phyloP scores from a whole-genome alignment of 1,140 invertebrate species.

The Myzus persicae region DNA sequence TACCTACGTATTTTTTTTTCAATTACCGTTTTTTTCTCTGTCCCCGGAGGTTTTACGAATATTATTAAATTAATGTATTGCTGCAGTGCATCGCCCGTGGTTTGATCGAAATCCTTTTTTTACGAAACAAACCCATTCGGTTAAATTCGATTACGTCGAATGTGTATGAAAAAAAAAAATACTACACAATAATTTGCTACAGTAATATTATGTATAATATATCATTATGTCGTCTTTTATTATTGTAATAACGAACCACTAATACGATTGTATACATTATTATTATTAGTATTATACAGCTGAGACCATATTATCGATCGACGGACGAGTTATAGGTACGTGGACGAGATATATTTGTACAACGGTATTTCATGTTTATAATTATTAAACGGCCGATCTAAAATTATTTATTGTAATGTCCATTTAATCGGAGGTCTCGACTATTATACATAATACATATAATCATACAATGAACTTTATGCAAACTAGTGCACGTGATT shows the following conservation, averaged over 20 bases:
- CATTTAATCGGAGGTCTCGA: not conserved
- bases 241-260: not conserved
- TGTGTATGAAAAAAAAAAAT: not conserved
- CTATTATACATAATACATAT: not conserved
- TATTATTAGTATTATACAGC: not conserved
- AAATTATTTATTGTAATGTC: not conserved
- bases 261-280: not conserved
- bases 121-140: not conserved
- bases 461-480: not conserved
- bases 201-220: not conserved
- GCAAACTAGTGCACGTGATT: not conserved
- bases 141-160: constrained; percentile 3
- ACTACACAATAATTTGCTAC: not conserved
- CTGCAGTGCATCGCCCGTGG: not conserved
- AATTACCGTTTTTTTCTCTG: not conserved
- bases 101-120: constrained; percentile 24
- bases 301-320: not conserved
- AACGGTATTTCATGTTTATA: not conserved
- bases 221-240: not conserved
- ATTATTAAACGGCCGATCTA: not conserved
- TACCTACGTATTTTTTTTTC: constrained; percentile 20
- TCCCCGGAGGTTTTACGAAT: not conserved
- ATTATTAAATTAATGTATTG: constrained; percentile 21
- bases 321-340: not conserved
- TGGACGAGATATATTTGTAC: not conserved